Base-by-base conservation (phyloP, 2,113 vertebrate species). In the Podilymbus podiceps region DNA sequence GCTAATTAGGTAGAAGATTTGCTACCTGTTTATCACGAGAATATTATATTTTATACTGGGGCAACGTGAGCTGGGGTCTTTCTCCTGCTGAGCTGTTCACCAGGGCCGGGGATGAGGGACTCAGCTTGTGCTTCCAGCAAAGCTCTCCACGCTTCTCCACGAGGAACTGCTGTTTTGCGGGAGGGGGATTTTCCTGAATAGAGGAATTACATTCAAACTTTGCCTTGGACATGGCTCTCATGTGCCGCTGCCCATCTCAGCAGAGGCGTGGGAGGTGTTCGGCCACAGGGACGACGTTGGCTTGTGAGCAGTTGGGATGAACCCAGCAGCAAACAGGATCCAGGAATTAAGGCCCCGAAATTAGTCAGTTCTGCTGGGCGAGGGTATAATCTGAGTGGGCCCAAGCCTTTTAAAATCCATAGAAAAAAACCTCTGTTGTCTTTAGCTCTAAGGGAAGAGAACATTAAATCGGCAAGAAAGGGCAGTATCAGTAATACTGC, bases 261-360 rank as follows among this genome's bases (percentile, higher is more conserved):
- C 5, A 0, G 28, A n/a, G 59, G 35, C 0, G 2, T 2, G 1
- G 38, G 56, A 44, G 50, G 52, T 1, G 25, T n/a, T 71, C 66
- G 28, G 79, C 55, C 1, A 1, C 14, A 28, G 71, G 50, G 42
- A n/a, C 6, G 4, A 6, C 1, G 2, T 35, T 2, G 1, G 46
- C 20, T 47, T 62, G 63, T 42, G 47, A n/a, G n/a, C 40, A 25
- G 20, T 14, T 30, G 73, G 73, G 56, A 35, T 22, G n/a, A 49
- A 22, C 30, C 11, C 47, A 30, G 33, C 46, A 46, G 21, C 35
- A 46, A 74, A 59, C 12, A 23, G 53, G 33, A 24, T 53, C 46
- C 2, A 9, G 42, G 56, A 77, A 50, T 44, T 28, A 23, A 50
- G 49, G 42, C 14, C 17, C 50, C 2, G 30, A 55, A 38, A 19